Base-by-base conservation (phyloP, 2,113 vertebrate species). In the Chaenogobius annularis region DNA sequence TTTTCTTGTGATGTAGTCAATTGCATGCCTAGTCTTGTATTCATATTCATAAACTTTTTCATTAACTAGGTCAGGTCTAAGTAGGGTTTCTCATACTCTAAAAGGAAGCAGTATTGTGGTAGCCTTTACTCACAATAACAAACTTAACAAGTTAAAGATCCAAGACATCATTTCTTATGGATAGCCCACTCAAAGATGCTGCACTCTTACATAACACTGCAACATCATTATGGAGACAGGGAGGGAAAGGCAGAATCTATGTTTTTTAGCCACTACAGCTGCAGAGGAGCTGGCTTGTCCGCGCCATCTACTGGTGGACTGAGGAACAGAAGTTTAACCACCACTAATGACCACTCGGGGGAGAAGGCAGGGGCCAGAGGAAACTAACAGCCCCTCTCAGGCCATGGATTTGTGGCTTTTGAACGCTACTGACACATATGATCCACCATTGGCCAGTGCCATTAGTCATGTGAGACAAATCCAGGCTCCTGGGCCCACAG, bases 41-140 rank as follows among this genome's bases (percentile, higher is more conserved):
- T 93, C 91, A 88, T 85, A 90, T 92, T 90, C 86, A 87, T 91
- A 92, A 92, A 87, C 90, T 83, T 85, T 82, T 90, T 83, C 81
- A 90, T 89, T 92, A 93, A 94, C 91, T 93, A 89, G 89, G 91
- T 92, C 90, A 92, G 89, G 91, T 93, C 89, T 88, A 77, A 69
- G 78, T 1, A 31, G 26, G n/a, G n/a, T n/a, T n/a, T n/a, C 26
- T 4, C 26, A 1, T 31, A 4, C 26, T 31, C 26, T 31, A 31
- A 31, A 31, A 31, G 26, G 26, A 31, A 31, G 26, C 26, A 31
- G 26, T 31, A 74, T 87, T 81, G 83, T 78, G 56, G 63, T 78
- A 70, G 35, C 46, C 75, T 74, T 59, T 69, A 86, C 80, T 72
- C 80, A 15, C 47, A 90, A 85, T 67, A 79, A 87, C 79, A 78